Conservation (phyloP, 2,888 invertebrate species). For the Stomorhina lunata region DNA sequence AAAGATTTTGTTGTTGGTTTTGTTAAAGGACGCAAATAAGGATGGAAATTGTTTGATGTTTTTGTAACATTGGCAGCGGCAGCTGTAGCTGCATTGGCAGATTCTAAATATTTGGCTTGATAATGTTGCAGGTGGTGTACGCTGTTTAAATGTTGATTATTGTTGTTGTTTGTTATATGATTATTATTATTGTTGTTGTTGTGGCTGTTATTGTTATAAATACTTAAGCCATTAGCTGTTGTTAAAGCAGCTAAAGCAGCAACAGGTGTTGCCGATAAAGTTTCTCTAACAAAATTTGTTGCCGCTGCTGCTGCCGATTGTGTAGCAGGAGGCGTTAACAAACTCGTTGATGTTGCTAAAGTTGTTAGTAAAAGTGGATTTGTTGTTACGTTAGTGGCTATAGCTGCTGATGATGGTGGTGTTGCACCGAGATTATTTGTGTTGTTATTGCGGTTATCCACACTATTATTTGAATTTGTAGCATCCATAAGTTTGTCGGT, state of each 20-base stretch:
- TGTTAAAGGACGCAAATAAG: slow-evolving; percentile 71
- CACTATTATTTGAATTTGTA: slow-evolving; percentile 68
- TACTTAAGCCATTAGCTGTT: slow-evolving; percentile 56
- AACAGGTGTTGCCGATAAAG: slow-evolving; percentile 73
- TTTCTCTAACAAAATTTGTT: slow-evolving; percentile 52
- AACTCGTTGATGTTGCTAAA: slow-evolving; percentile 47
- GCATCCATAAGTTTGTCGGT: slow-evolving; percentile 76
- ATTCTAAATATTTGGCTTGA: slow-evolving; percentile 66
- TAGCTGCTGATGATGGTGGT: slow-evolving; percentile 64
- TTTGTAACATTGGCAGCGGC: slow-evolving; percentile 71
- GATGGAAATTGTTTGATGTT: slow-evolving; percentile 75
- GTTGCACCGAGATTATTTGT: slow-evolving; percentile 60
- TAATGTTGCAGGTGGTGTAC: slow-evolving; percentile 61
- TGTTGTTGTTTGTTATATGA: slow-evolving; percentile 67
- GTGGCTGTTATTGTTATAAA: slow-evolving; percentile 57
- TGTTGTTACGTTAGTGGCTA: slow-evolving; percentile 41
- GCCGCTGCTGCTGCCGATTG: slow-evolving; percentile 56
- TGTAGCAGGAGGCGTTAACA: slow-evolving; percentile 55
- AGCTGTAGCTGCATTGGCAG: slow-evolving; percentile 64
- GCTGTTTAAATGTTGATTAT: slow-evolving; percentile 74
- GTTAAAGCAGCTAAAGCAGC: slow-evolving; percentile 68
- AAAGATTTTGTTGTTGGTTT: slow-evolving; percentile 50
- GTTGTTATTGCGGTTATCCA: slow-evolving; percentile 48
- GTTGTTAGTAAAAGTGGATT: slow-evolving; percentile 53
- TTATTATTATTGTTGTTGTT: slow-evolving; percentile 60